These are phyloP conservation scores for Muscicapa adusta DNA, from an alignment of 2,113 vertebrate species.

Conservation along the genomic window DNA sequence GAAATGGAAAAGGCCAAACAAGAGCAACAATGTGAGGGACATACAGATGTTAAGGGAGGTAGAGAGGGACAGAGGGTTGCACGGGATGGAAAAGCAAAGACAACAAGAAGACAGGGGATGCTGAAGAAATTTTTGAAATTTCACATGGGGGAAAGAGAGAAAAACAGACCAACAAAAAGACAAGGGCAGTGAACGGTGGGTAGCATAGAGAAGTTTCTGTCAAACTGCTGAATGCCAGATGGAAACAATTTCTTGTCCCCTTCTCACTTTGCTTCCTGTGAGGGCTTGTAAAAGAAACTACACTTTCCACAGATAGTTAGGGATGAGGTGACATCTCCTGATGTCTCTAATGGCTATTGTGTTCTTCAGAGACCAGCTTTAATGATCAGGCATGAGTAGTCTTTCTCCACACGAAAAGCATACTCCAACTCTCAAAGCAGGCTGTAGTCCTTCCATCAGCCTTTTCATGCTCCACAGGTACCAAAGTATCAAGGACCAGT, in stretches of 20 bases:
- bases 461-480: constrained; percentile 37
- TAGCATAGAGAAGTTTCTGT: background rate
- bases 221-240: constrained; percentile 36
- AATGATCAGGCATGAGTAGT: constrained; percentile 21
- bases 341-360: constrained; percentile 5
- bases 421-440: constrained; percentile 7
- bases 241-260: constrained; percentile 34
- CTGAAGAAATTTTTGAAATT: background rate
- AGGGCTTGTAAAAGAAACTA: constrained; percentile 34
- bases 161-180: background rate
- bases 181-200: background rate
- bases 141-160: background rate
- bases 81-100: background rate
- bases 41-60: background rate
- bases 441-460: background rate
- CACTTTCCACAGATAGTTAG: background rate
- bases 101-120: background rate
- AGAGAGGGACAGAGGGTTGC: background rate
- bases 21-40: background rate
- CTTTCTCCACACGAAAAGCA: constrained; percentile 12
- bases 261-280: constrained; percentile 31
- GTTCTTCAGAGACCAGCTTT: constrained; percentile 15
- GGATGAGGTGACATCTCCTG: constrained; percentile 54
- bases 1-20: background rate
- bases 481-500: background rate